Conservation (phyloP, 2,113 vertebrate genomes). For the Tamias sibiricus region DNA sequence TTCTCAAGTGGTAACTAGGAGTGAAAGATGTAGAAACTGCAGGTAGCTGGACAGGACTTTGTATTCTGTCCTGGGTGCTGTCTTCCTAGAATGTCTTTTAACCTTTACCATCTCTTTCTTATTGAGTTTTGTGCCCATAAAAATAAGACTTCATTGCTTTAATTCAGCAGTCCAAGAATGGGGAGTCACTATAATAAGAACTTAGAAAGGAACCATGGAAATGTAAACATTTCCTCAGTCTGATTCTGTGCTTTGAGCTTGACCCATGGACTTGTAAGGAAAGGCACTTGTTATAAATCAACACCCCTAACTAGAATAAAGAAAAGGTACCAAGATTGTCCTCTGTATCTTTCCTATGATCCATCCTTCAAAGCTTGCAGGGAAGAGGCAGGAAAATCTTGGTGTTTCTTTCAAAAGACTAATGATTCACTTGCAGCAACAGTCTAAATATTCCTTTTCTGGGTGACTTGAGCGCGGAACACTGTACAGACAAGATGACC, state of each 20-base stretch:
- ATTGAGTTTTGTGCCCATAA: constrained; percentile 5
- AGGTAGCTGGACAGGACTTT: not conserved
- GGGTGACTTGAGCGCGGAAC: not conserved
- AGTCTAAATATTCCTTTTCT: not conserved
- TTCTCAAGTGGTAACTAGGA: constrained; percentile 26
- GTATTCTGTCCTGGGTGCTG: not conserved
- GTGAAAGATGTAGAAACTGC: not conserved
- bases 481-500: not conserved
- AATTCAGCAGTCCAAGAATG: not conserved
- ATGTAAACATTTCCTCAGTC: not conserved
- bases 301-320: not conserved
- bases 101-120: constrained; percentile 15
- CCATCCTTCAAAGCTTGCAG: not conserved
- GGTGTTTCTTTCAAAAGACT: not conserved
- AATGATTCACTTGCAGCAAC: not conserved
- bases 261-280: not conserved
- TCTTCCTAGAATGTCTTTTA: not conserved
- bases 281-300: not conserved
- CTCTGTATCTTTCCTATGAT: not conserved
- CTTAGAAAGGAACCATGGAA: not conserved
- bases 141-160: not conserved
- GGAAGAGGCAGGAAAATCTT: not conserved
- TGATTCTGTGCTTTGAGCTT: not conserved
- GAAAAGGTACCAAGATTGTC: not conserved
- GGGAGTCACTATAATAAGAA: not conserved